Evolutionary conservation across 1,140 invertebrate species (phyloP), one percentile per base, ranked within the genome.

Genomic region (Drosophila suzukii): DNA sequence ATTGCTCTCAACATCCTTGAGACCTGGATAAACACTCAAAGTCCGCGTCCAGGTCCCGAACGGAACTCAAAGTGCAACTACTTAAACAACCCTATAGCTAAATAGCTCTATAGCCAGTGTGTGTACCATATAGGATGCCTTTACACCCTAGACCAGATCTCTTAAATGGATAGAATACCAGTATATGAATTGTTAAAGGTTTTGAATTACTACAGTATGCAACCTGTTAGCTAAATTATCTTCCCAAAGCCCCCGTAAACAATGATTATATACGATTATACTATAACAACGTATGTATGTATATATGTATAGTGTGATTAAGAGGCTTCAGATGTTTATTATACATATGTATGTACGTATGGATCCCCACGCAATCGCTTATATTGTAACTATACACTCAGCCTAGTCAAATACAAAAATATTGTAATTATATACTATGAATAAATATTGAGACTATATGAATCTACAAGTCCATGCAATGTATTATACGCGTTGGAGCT

Each of bases 361-460:
- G 60, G 57, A 67, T 41, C 41, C 63, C 61, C 60, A 59, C 61
- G 75, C 57, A 72, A 47, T 67, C 53, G 82, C 82, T 85, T 85
- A 59, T 75, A 65, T 49, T 80, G 77, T 80, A 79, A 74, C 51
- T 74, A 32, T 74, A 71, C 50, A 57, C 61, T 65, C 50, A 61
- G 54, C 30, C 58, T 80, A 80, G 78, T 81, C 58, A 38, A 84
- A 82, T 63, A 67, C 51, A 34, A 34, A 66, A 68, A 68, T 63
- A 71, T 74, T 90, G 77, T 88, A 84, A 84, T 78, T 84, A 84
- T 88, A 84, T 46, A 46, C 43, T 20, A 46, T 79, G 58, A 79
- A 76, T 83, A 83, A 66, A 66, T 67, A 68, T 54, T 53, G 65
- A 66, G 65, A 76, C 61, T 79, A 61, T 76, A 63, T 82, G 71